Percentiles rank a stretch among this genome's conserved stretches.
Evolutionary conservation across 1,140 invertebrate species (phyloP).

Genomic region (Ceratina calcarata): DNA sequence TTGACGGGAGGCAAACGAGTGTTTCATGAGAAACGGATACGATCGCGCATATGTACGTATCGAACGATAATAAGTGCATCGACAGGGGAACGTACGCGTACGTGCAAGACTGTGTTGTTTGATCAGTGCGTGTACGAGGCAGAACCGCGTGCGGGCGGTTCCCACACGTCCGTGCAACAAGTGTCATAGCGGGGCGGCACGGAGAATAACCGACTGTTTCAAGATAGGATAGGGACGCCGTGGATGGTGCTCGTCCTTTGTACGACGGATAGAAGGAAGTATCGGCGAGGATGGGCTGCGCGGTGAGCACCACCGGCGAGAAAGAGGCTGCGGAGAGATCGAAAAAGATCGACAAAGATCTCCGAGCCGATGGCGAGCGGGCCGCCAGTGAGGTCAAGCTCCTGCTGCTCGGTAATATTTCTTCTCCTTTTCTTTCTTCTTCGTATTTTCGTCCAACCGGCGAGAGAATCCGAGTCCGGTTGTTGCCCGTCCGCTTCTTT

Average conservation of each 20-base stretch:
- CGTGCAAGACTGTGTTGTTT: constrained; percentile 16
- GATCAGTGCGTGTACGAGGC: constrained; percentile 53
- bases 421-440: constrained; percentile 2
- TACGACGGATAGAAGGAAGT: constrained; percentile 19
- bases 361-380: constrained; percentile 91
- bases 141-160: constrained; percentile 73
- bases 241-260: constrained; percentile 50
- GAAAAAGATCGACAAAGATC: constrained; percentile 93
- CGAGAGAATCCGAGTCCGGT: neutral
- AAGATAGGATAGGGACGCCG: constrained; percentile 15
- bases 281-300: constrained; percentile 86
- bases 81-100: neutral
- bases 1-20: constrained; percentile 7
- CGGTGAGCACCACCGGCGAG: constrained; percentile 89
- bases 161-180: constrained; percentile 76
- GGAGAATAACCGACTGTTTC: constrained; percentile 15
- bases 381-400: constrained; percentile 94
- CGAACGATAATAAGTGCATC: constrained; percentile 7
- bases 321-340: constrained; percentile 91
- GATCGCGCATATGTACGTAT: constrained; percentile 24
- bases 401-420: constrained; percentile 88
- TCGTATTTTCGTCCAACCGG: neutral
- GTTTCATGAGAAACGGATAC: constrained; percentile 1
- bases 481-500: neutral
- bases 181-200: constrained; percentile 66